These are phyloP conservation scores for Solen grandis DNA, from an alignment of 1,140 invertebrate species.

Conservation along the genomic window DNA sequence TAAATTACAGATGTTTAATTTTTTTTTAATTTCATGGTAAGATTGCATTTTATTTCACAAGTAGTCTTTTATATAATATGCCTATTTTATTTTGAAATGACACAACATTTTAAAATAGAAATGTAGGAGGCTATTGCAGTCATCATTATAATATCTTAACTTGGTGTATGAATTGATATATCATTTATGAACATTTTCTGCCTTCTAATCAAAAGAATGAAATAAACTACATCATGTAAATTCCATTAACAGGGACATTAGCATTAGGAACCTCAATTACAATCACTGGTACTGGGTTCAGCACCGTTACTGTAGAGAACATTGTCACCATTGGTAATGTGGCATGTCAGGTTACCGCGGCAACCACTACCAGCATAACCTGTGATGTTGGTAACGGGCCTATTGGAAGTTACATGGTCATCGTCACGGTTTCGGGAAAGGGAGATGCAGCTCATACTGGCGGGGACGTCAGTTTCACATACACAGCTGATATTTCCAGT, in stretches of 20 bases:
- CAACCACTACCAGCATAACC: conserved; percentile 57
- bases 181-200: too few species aligned
- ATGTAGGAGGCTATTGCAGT: too few species aligned
- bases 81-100: too few species aligned
- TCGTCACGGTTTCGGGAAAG: conserved; percentile 65
- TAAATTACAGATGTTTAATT: too few species aligned
- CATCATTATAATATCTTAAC: too few species aligned
- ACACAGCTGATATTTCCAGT: conserved; percentile 53
- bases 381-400: conserved; percentile 70
- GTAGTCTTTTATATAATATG: too few species aligned
- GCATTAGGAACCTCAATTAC: conserved; percentile 49
- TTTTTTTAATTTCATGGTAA: too few species aligned
- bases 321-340: conserved; percentile 63
- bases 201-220: too few species aligned
- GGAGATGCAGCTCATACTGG: conserved; percentile 53
- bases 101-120: too few species aligned
- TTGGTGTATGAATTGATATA: too few species aligned
- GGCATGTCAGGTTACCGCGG: conserved; percentile 55
- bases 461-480: conserved; percentile 59
- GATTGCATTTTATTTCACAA: too few species aligned
- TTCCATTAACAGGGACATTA: conserved; percentile 42
- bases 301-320: conserved; percentile 53
- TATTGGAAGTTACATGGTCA: conserved; percentile 63
- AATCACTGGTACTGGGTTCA: conserved; percentile 68
- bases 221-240: too few species aligned